Percentiles rank a stretch among this genome's conserved stretches.
phyloP scores from a whole-genome alignment of 2,888 invertebrate genomes.

The Bellardia pandia region DNA sequence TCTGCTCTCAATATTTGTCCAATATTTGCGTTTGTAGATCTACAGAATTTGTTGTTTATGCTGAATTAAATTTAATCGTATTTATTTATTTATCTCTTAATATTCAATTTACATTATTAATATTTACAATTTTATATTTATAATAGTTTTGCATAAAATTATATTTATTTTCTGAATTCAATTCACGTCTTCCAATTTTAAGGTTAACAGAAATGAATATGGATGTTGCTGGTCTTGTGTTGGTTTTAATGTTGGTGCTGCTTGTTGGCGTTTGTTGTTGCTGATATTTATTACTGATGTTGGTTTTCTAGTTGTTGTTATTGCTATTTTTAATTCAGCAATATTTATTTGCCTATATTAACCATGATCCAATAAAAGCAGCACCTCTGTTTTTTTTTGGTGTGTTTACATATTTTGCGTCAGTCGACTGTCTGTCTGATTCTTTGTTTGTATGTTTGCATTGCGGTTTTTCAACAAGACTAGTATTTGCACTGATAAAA shows the following conservation, averaged over 20 bases:
- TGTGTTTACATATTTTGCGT: background rate
- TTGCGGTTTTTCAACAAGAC: slow-evolving; percentile 4
- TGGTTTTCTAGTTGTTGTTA: background rate
- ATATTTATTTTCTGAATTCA: slow-evolving; percentile 22
- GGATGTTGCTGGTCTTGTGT: background rate
- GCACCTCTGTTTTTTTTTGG: slow-evolving; percentile 21
- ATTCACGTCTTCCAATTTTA: slow-evolving; percentile 41
- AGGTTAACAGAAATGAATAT: slow-evolving; percentile 42
- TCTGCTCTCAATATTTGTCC: too few species aligned
- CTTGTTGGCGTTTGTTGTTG: slow-evolving; percentile 9
- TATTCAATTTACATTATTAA: background rate
- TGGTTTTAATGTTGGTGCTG: background rate
- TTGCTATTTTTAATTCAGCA: background rate
- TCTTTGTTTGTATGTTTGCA: background rate
- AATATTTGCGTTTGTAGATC: too few species aligned
- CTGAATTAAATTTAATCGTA: too few species aligned
- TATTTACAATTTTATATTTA: slow-evolving; percentile 26
- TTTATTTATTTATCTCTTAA: background rate
- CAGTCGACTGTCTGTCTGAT: background rate
- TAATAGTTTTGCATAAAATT: slow-evolving; percentile 52
- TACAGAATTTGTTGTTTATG: too few species aligned
- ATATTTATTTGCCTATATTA: slow-evolving; percentile 8
- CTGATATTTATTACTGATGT: background rate
- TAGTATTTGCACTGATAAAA: background rate
- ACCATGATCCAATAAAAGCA: slow-evolving; percentile 50